These are phyloP conservation scores for Xenopus laevis DNA, from an alignment of 2,113 vertebrate species.

Conservation along the genomic window DNA sequence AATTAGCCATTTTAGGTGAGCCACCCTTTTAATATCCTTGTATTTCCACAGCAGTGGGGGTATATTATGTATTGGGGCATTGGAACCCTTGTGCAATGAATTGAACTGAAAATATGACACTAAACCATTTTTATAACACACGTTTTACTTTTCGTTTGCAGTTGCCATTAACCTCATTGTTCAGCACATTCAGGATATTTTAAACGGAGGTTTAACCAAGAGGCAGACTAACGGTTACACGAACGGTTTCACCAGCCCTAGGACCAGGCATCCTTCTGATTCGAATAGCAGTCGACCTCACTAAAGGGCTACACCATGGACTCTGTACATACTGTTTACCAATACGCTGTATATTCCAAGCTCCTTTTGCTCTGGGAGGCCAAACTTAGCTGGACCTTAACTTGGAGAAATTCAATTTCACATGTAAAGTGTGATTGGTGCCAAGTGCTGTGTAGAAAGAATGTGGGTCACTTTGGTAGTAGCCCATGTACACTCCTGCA, in stretches of 20 bases:
- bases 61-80: too few relatives aligned
- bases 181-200: slow-evolving; percentile 97
- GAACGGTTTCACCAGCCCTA: slow-evolving; percentile 75
- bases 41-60: too few relatives aligned
- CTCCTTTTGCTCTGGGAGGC: slow-evolving; percentile 12
- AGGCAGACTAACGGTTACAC: slow-evolving; percentile 80
- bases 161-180: slow-evolving; percentile 98
- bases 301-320: slow-evolving; percentile 60
- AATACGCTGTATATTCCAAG: slow-evolving; percentile 19
- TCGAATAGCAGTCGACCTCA: slow-evolving; percentile 93
- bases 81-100: too few relatives aligned
- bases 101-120: too few relatives aligned
- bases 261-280: slow-evolving; percentile 81
- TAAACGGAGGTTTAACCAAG: slow-evolving; percentile 85
- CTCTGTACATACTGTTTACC: slow-evolving; percentile 16
- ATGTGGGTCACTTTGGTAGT: background rate
- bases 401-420: slow-evolving; percentile 1
- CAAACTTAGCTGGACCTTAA: background rate
- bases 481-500: slow-evolving; percentile 23
- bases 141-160: slow-evolving; percentile 48
- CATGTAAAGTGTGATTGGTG: slow-evolving; percentile 9
- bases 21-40: too few relatives aligned
- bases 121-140: too few relatives aligned
- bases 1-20: too few relatives aligned
- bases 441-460: background rate